A percentile compares a stretch with the other conserved stretches of the same genome.
phyloP scores from a whole-genome alignment of 2,888 invertebrate species.

The Luperina testacea region DNA sequence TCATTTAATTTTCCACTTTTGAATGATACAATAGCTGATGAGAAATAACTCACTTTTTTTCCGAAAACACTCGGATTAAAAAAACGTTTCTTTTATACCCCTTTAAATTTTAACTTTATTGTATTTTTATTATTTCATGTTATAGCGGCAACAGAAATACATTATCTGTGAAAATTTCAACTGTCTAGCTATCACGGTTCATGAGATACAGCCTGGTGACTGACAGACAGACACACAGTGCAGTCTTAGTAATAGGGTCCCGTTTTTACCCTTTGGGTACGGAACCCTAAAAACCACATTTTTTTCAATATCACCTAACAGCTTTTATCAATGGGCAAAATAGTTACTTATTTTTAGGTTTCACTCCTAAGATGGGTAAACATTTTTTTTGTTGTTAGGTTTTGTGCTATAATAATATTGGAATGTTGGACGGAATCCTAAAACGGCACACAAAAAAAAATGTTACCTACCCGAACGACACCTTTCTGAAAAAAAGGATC shows the following conservation, averaged over 20 bases:
- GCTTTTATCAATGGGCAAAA: neutral
- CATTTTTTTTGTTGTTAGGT: neutral
- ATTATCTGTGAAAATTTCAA: too few species aligned
- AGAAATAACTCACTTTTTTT: neutral
- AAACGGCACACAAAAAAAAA: constrained; percentile 10
- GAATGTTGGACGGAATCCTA: neutral
- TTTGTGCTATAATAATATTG: constrained; percentile 12
- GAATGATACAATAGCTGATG: neutral
- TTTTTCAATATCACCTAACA: too few species aligned
- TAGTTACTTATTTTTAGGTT: neutral
- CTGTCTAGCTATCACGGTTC: too few species aligned
- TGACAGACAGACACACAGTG: too few species aligned
- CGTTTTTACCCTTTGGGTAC: too few species aligned
- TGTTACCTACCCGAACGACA: constrained; percentile 17
- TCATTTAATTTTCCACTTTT: constrained; percentile 2
- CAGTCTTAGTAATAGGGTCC: too few species aligned
- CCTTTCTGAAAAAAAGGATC: constrained; percentile 12
- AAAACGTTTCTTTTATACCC: too few species aligned
- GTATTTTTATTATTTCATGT: too few species aligned
- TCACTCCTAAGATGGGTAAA: neutral
- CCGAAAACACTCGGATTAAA: neutral
- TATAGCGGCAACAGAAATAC: too few species aligned
- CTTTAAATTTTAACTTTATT: too few species aligned
- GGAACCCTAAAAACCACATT: too few species aligned
- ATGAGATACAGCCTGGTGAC: too few species aligned